phyloP scores from a whole-genome alignment of 2,113 vertebrate species.

The Pterophyllum scalare region DNA sequence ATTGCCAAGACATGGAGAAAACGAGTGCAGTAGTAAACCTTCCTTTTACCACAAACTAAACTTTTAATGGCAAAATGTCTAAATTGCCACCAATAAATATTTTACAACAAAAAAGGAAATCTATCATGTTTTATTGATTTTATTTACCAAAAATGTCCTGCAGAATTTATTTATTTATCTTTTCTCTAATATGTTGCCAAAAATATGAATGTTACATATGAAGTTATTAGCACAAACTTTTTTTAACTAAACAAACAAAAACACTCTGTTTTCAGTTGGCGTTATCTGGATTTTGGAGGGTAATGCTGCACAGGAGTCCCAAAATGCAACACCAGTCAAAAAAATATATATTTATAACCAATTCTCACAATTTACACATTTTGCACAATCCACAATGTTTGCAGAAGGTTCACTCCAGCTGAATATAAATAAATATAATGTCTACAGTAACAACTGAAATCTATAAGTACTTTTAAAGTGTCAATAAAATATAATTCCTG shows the following conservation, averaged over 20 bases:
- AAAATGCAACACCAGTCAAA: too few species aligned
- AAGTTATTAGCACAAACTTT: background rate
- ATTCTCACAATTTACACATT: background rate
- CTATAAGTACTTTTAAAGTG: background rate
- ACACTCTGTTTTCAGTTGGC: background rate
- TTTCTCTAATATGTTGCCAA: background rate
- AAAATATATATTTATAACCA: background rate
- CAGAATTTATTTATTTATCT: too few species aligned
- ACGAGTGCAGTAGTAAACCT: background rate
- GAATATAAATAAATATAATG: slow-evolving; percentile 1
- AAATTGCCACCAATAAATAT: background rate
- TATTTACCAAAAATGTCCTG: background rate
- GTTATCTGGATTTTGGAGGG: background rate
- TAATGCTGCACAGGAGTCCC: background rate
- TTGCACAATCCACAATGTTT: too few species aligned
- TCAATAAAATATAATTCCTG: background rate
- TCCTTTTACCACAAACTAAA: background rate
- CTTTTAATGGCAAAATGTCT: background rate
- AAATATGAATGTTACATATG: background rate
- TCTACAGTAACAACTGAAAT: background rate
- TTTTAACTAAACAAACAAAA: background rate
- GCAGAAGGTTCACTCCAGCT: background rate
- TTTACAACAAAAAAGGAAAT: background rate
- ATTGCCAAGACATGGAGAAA: background rate
- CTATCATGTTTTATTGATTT: background rate